phyloP scores from a whole-genome alignment of 2,113 vertebrate genomes.

The Channa maculata region DNA sequence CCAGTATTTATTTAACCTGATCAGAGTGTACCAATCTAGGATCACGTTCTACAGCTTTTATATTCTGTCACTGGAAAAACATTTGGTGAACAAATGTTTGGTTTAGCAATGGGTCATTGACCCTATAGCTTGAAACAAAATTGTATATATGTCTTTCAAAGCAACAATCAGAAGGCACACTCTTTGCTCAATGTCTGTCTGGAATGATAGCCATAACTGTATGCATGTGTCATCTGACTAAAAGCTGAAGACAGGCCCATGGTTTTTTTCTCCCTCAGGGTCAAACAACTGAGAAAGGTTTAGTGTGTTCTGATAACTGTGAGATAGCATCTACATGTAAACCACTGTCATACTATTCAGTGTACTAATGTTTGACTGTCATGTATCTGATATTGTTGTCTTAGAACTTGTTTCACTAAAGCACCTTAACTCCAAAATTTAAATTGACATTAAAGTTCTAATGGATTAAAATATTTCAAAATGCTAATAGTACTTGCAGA shows the following conservation, averaged over 20 bases:
- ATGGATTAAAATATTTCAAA: neutral
- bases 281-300: neutral
- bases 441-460: neutral
- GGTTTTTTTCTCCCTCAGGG: neutral
- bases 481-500: neutral
- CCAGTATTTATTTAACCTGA: neutral
- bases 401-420: neutral
- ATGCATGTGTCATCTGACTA: neutral
- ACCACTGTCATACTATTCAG: slow-evolving; percentile 1
- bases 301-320: neutral
- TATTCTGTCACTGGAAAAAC: no score
- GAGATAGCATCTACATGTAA: neutral
- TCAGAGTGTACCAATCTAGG: slow-evolving; percentile 3
- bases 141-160: no score
- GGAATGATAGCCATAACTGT: slow-evolving; percentile 14
- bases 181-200: neutral
- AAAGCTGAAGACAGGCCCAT: neutral
- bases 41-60: neutral
- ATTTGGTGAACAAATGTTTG: no score
- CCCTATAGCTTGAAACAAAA: no score
- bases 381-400: slow-evolving; percentile 7
- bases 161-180: no score
- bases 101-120: no score
- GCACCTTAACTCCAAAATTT: neutral
- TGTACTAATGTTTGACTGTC: slow-evolving; percentile 14